Evolutionary conservation across 2,113 vertebrate species (phyloP).

Genomic region (Poecile atricapillus): DNA sequence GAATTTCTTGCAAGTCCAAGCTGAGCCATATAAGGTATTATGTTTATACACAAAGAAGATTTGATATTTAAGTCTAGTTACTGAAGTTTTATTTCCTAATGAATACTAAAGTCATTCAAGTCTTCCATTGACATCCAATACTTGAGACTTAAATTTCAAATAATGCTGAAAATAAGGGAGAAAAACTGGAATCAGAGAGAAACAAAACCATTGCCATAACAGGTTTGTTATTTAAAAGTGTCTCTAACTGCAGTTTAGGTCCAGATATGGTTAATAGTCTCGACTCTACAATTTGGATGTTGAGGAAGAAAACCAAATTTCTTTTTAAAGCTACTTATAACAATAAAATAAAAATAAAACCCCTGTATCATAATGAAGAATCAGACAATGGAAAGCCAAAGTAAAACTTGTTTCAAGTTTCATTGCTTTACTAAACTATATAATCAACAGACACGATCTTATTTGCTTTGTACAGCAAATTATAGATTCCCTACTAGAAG

Average conservation of each 20-base stretch:
- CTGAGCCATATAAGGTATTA: neutral
- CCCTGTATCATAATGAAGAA: neutral
- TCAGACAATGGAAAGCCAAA: neutral
- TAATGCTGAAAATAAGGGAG: neutral
- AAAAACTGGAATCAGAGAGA: neutral
- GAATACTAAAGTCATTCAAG: neutral
- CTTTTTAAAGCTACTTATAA: neutral
- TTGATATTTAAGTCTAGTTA: neutral
- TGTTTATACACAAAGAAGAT: neutral
- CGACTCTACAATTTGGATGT: neutral
- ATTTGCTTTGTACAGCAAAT: neutral
- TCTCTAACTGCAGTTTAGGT: neutral
- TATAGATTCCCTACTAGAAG: neutral
- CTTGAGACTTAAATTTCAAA: neutral
- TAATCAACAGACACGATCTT: rapidly evolving
- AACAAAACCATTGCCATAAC: neutral
- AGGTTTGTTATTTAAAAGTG: neutral
- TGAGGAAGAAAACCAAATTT: neutral
- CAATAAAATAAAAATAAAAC: neutral
- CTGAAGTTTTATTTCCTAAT: neutral
- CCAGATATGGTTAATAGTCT: neutral
- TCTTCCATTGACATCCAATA: neutral
- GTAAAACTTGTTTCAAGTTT: neutral
- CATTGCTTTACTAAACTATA: neutral
- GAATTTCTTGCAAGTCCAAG: neutral